Evolutionary conservation across 2,797 vertebrate genomes (phyloP), one percentile per base, ranked within the genome.

Genomic region (Cichlasoma orientale): DNA sequence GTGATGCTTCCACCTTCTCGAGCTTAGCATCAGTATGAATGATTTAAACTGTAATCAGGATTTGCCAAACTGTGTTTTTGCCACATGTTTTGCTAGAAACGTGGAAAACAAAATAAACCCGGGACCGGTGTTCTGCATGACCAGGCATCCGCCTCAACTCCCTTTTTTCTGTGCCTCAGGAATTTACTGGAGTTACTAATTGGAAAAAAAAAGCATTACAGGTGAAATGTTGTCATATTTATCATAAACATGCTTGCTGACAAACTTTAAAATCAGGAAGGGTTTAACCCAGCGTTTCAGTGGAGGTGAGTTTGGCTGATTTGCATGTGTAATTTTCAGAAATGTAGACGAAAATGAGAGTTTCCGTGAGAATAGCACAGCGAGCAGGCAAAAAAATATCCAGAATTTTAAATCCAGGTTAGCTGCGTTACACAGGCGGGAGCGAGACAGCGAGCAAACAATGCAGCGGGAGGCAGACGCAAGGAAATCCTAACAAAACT

Each of bases 1-100:
- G 72, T 38, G 57, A 56, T 69, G 63, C 52, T 61, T 89, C 56
- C 16, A 31, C 71, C 38, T 76, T 73, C 47, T 8, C 1, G 11
- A 25, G 54, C 71, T 85, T 56, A 47, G 36, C 69, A 54, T 82
- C 59, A 47, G 33, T 12, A 19, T 63, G 36, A 79, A 66, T 18
- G 29, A 83, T 82, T 56, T 68, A 41, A 70, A 53, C 10, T 55
- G 41, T 50, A 55, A 61, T 77, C 33, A 6, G 31, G 38, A 78
- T 79, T 78, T 58, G 11, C 1, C n/a, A 25, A 52, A 53, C 47
- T 7, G 56, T 19, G 53, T 23, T 14, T 19, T 38, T 57, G 56
- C n/a, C 3, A 31, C 36, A 7, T 10, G 27, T 53, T 70, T 27
- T 21, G 12, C 29, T 50, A n/a, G 25, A 50, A 68, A 44, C 21